Evolutionary conservation across 2,797 vertebrate species (phyloP).

Genomic region (Eospalax fontanierii): DNA sequence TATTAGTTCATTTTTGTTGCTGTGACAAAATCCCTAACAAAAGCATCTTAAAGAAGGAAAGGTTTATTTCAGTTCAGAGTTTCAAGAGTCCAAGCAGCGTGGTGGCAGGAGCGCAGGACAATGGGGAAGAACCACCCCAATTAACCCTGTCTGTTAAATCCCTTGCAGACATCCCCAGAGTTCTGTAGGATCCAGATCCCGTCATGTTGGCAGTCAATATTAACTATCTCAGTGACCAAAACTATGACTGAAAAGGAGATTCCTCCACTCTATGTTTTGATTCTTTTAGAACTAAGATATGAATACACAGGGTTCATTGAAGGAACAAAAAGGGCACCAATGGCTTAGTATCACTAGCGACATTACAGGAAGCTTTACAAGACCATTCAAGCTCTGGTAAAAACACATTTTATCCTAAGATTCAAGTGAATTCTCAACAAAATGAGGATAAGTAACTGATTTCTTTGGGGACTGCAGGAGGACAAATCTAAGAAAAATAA

Average conservation of each 20-base stretch:
- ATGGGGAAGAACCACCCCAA: no score
- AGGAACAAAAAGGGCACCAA: neutral
- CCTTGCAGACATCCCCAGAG: no score
- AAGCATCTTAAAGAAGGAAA: no score
- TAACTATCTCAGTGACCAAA: no score
- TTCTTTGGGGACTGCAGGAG: neutral
- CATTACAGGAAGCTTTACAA: neutral
- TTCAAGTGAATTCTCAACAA: neutral
- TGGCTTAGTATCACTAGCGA: neutral
- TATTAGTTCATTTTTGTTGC: no score
- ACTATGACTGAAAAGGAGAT: neutral
- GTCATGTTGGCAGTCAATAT: no score
- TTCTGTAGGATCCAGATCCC: no score
- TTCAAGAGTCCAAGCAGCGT: no score
- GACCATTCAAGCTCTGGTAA: neutral
- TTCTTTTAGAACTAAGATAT: neutral
- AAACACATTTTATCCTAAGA: conserved; percentile 2
- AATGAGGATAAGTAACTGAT: neutral
- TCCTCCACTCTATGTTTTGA: neutral
- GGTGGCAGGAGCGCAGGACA: no score
- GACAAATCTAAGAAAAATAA: neutral
- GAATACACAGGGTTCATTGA: neutral
- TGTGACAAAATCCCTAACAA: no score
- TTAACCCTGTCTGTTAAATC: no score
- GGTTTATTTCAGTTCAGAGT: no score